Percentiles rank a stretch among this genome's conserved stretches.
Evolutionary conservation across 2,888 invertebrate species (phyloP).

Genomic region (Napeogenes sylphis): DNA sequence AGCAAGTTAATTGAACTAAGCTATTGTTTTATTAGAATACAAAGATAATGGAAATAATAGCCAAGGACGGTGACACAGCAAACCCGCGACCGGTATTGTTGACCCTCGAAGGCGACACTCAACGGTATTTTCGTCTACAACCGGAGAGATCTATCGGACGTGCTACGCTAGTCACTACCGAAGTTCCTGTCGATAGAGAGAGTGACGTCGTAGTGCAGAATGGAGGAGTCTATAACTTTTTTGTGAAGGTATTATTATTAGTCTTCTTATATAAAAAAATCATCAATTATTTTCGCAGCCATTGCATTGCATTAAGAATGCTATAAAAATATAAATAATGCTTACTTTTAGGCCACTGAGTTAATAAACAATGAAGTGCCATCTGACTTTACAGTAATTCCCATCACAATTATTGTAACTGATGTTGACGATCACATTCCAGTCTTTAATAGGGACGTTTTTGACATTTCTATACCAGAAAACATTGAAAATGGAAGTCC

Average conservation of each 20-base stretch:
- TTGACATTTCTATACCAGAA: conserved; percentile 85
- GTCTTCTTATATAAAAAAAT: neutral
- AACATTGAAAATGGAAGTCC: conserved; percentile 84
- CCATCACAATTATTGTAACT: conserved; percentile 86
- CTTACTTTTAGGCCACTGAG: conserved; percentile 79
- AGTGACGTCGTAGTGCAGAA: conserved; percentile 84
- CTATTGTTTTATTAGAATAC: conserved; percentile 60
- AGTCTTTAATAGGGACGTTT: conserved; percentile 81
- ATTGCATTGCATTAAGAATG: neutral
- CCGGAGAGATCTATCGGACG: conserved; percentile 76
- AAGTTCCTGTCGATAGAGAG: conserved; percentile 84
- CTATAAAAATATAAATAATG: neutral
- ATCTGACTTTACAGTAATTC: conserved; percentile 81
- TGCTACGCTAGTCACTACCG: conserved; percentile 79
- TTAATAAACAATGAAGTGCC: conserved; percentile 83
- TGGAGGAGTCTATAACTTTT: conserved; percentile 86
- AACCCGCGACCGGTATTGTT: conserved; percentile 82
- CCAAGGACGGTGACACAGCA: conserved; percentile 89
- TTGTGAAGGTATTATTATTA: conserved; percentile 70
- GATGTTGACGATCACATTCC: conserved; percentile 88
- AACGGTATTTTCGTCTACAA: conserved; percentile 82
- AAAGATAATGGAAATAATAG: conserved; percentile 83
- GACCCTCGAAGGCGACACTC: conserved; percentile 82
- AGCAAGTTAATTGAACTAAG: too few relatives aligned
- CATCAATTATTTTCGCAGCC: too few relatives aligned